Evolutionary conservation across 2,113 vertebrate genomes (phyloP), one percentile per base, ranked within the genome.

Genomic region (Elephantulus edwardii): DNA sequence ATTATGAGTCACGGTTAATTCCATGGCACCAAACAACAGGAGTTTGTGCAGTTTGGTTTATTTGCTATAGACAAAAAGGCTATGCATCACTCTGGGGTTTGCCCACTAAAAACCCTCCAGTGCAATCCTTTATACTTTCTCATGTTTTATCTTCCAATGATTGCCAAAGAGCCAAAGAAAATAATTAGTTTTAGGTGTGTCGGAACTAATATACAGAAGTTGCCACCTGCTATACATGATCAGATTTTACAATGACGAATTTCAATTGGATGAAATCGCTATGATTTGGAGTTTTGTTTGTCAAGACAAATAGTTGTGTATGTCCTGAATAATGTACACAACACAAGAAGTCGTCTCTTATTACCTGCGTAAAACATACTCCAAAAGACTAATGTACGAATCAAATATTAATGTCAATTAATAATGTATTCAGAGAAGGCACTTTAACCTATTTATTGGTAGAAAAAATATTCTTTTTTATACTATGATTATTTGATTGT

Each of bases 361-460:
- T 14, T 64, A 0, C 58, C 28, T 26, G 54, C 54, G 33, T 22
- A 56, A 58, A 85, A 58, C 30, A 72, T 42, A 6, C 24, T 78
- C 26, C 72, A 35, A 3, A 86, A 80, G 38, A 88, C 38, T 79
- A 56, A 83, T 86, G 28, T 44, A 87, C 44, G 71, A 66, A 16
- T 79, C 1, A 1, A 80, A 62, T 72, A 71, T 20, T 14, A 89
- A 42, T 86, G 9, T n/a, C n/a, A n/a, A n/a, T n/a, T n/a, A 62
- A 71, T 80, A 91, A 83, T 81, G 74, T 83, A 88, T 84, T 92
- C 10, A 80, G 38, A 92, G 42, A 79, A 54, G 5, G 0, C 35
- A 83, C 26, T 44, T 72, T 91, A 93, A 89, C 84, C 82, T 89
- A 89, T 81, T 80, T 78, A 94, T 74, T 87, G 58, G 44, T 50